phyloP scores from a whole-genome alignment of 2,797 vertebrate species.

The Enteromius anoplus region DNA sequence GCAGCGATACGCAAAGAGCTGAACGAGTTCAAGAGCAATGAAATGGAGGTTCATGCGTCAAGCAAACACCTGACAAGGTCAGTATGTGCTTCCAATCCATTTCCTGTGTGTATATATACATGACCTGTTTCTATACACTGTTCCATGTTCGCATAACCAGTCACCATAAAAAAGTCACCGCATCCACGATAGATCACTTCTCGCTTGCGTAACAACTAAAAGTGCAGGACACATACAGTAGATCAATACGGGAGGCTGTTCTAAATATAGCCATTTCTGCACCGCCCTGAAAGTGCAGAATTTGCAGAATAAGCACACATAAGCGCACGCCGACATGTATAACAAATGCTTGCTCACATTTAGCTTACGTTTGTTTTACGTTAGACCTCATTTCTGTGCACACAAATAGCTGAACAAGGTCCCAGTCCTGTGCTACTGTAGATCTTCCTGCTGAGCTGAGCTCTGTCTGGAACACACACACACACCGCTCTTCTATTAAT shows the following conservation, averaged over 20 bases:
- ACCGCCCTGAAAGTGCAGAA: slow-evolving; percentile 54
- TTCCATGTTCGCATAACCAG: not conserved
- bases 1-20: slow-evolving; percentile 97
- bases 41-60: slow-evolving; percentile 97
- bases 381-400: slow-evolving; percentile 45
- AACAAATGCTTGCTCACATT: slow-evolving; percentile 70
- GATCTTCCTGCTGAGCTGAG: slow-evolving; percentile 35
- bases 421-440: slow-evolving; percentile 23
- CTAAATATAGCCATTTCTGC: slow-evolving; percentile 65
- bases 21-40: slow-evolving; percentile 98
- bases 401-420: slow-evolving; percentile 55
- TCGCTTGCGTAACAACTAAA: slow-evolving; percentile 5
- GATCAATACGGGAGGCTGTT: slow-evolving; percentile 35
- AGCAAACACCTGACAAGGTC: slow-evolving; percentile 99
- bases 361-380: slow-evolving; percentile 68
- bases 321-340: slow-evolving; percentile 57
- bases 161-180: not conserved
- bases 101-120: not conserved
- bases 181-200: not conserved
- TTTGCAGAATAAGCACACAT: slow-evolving; percentile 61
- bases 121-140: not conserved
- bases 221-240: slow-evolving; percentile 11
- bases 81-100: slow-evolving; percentile 31
- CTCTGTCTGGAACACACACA: slow-evolving; percentile 40
- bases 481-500: slow-evolving; percentile 60